These are phyloP conservation scores for Lomographa bimaculata DNA, from an alignment of 2,888 invertebrate genomes.

Conservation along the genomic window DNA sequence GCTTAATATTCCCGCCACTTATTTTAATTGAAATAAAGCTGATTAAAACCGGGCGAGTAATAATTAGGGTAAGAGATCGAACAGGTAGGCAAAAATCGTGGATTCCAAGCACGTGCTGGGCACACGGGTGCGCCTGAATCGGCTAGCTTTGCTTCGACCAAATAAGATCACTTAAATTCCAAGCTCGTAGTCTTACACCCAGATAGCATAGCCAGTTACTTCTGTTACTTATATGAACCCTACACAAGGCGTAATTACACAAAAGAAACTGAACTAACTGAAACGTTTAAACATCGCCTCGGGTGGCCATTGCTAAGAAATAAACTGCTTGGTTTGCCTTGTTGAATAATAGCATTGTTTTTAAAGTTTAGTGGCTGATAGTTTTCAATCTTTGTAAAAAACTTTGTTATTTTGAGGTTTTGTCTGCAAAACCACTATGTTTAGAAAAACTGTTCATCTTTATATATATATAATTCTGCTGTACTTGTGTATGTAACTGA, in stretches of 20 bases:
- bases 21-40: conserved; percentile 49
- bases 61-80: conserved; percentile 66
- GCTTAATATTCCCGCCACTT: conserved; percentile 9
- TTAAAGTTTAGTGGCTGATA: conserved; percentile 43
- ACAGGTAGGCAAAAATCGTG: conserved; percentile 62
- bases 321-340: conserved; percentile 49
- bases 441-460: too few relatives aligned
- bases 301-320: conserved; percentile 47
- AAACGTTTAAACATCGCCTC: conserved; percentile 60
- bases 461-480: too few relatives aligned
- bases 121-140: conserved; percentile 62
- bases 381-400: too few relatives aligned
- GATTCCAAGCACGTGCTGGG: conserved; percentile 67
- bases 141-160: conserved; percentile 59
- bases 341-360: conserved; percentile 47
- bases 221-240: conserved; percentile 66
- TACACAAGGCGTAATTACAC: conserved; percentile 71
- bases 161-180: conserved; percentile 81
- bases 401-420: too few relatives aligned
- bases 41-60: conserved; percentile 55
- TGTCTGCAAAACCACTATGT: too few relatives aligned
- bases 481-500: too few relatives aligned
- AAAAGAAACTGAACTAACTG: conserved; percentile 67
- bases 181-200: conserved; percentile 66
- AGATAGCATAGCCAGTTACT: conserved; percentile 69